phyloP scores from a whole-genome alignment of 2,888 invertebrate species.

The Agrochola litura region DNA sequence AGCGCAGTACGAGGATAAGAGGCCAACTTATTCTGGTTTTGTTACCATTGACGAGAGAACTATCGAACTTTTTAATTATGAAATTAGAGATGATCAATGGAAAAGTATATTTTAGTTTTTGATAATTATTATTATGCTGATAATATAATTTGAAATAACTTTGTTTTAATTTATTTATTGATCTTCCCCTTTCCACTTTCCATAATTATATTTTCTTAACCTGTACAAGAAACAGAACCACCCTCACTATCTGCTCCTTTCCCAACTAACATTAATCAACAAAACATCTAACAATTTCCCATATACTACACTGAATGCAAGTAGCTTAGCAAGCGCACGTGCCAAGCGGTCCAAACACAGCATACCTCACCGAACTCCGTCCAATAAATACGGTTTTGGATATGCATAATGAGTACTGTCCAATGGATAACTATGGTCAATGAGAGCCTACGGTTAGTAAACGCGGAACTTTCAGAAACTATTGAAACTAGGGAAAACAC shows the following conservation, averaged over 20 bases:
- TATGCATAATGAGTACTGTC: constrained; percentile 67
- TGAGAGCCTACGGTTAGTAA: constrained; percentile 59
- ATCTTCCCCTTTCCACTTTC: too few relatives aligned
- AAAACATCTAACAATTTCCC: constrained; percentile 38
- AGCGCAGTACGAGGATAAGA: neutral
- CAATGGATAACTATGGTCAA: constrained; percentile 66
- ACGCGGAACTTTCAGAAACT: constrained; percentile 62
- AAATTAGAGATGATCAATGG: neutral
- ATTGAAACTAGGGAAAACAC: constrained; percentile 38
- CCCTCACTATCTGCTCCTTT: neutral
- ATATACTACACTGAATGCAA: constrained; percentile 59
- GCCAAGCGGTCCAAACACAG: constrained; percentile 53
- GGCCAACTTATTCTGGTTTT: neutral
- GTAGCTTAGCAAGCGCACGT: constrained; percentile 63
- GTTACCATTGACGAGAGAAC: neutral
- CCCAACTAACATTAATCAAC: neutral
- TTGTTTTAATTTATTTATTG: neutral
- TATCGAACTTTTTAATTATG: neutral
- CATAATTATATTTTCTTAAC: neutral
- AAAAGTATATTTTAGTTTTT: neutral
- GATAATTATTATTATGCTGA: neutral
- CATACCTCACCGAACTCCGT: constrained; percentile 60
- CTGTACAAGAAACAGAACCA: neutral
- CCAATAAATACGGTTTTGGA: constrained; percentile 70
- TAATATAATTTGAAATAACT: neutral